phyloP scores from a whole-genome alignment of 1,140 invertebrate genomes.

The Sycophila sp. region DNA sequence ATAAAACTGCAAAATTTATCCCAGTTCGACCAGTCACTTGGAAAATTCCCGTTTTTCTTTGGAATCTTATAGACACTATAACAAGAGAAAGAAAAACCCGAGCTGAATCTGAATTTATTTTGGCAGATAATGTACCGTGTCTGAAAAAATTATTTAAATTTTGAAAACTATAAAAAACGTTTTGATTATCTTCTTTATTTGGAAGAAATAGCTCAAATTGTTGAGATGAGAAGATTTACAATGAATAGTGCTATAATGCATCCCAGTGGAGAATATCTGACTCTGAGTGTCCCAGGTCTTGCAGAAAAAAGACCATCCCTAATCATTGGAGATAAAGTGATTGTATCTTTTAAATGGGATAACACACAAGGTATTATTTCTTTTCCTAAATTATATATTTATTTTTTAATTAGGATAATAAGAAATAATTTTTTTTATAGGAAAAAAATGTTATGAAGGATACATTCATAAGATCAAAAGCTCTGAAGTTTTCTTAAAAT shows the following conservation, averaged over 20 bases:
- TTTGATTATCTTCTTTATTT: conserved; percentile 80
- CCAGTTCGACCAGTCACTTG: conserved; percentile 65
- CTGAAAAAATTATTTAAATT: conserved; percentile 64
- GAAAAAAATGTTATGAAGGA: conserved; percentile 75
- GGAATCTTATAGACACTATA: conserved; percentile 62
- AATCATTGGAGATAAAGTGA: conserved; percentile 80
- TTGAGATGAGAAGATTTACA: conserved; percentile 77
- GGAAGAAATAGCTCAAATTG: conserved; percentile 78
- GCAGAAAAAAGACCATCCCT: conserved; percentile 87
- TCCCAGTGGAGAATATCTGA: conserved; percentile 74
- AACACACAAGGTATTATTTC: no score
- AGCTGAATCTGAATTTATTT: conserved; percentile 55
- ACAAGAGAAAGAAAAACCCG: conserved; percentile 56
- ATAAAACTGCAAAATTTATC: conserved; percentile 69
- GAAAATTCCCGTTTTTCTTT: conserved; percentile 70
- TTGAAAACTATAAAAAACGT: conserved; percentile 70
- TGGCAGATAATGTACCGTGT: conserved; percentile 63
- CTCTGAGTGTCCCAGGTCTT: conserved; percentile 81
- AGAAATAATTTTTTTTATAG: conserved; percentile 38
- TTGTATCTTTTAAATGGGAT: conserved; percentile 63
- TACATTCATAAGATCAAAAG: conserved; percentile 78
- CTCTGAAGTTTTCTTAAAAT: conserved; percentile 77
- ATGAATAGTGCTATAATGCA: conserved; percentile 73
- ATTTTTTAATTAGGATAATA: neutral
- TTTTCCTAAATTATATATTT: conserved; percentile 20